A percentile compares a stretch with the other conserved stretches of the same genome.
Conservation (phyloP, 2,113 vertebrate species). For the Marcusenius ussheri region DNA sequence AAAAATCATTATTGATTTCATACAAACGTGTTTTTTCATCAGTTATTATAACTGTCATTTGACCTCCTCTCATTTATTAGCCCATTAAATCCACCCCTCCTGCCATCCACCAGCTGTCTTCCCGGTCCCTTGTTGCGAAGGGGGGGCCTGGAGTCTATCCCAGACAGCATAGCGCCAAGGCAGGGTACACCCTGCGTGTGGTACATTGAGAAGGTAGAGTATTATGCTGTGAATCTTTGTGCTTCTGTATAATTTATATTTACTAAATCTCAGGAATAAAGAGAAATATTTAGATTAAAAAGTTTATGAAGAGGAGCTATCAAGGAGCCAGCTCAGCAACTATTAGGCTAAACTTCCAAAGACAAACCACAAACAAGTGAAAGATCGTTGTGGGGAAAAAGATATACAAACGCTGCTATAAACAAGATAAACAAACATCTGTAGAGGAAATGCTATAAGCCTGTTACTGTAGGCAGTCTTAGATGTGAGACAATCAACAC, state of each 20-base stretch:
- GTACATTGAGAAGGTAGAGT: not conserved
- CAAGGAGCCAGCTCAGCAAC: not conserved
- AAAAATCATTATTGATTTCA: not conserved
- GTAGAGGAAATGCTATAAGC: not conserved
- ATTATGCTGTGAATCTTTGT: not conserved
- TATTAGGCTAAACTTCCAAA: not conserved
- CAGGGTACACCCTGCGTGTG: not conserved
- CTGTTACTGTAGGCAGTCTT: not conserved
- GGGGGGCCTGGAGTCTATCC: not conserved
- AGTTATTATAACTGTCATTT: not conserved
- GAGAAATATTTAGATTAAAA: not conserved
- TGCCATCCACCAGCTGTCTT: not conserved
- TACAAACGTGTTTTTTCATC: not conserved
- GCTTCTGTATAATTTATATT: not conserved
- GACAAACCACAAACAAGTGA: not conserved
- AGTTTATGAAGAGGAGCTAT: not conserved
- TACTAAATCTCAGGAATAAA: not conserved
- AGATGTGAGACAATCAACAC: not conserved
- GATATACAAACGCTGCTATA: not conserved
- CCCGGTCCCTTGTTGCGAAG: not conserved
- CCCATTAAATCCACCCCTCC: not conserved
- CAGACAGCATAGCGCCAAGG: not conserved
- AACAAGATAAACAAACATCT: not conserved
- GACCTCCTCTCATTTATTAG: not conserved
- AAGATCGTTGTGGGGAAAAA: not conserved